Conservation (phyloP, 2,113 vertebrate genomes). For the Agapornis roseicollis region DNA sequence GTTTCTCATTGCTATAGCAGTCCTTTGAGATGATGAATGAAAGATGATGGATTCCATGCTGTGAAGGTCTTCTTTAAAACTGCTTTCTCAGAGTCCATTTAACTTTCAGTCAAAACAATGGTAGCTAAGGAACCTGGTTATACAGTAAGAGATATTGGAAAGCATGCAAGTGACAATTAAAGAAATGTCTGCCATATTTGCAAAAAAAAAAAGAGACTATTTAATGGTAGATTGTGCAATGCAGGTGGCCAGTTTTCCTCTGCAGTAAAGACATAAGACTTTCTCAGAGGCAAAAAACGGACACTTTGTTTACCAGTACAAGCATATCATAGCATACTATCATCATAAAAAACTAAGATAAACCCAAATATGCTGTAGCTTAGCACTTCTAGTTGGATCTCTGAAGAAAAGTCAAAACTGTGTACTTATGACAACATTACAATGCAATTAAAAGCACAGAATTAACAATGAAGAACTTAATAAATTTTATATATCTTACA, state of each 20-base stretch:
- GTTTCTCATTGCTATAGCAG: not conserved
- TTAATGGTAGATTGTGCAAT: fast-evolving
- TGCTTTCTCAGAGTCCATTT: not conserved
- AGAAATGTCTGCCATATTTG: not conserved
- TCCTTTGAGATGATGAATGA: not conserved
- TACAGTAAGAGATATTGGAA: not conserved
- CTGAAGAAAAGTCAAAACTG: not conserved
- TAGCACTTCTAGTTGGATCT: not conserved
- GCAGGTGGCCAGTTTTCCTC: not conserved
- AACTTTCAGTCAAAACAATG: not conserved
- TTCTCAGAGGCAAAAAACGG: not conserved
- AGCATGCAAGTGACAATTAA: not conserved
- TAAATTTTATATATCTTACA: not conserved
- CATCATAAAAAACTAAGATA: not conserved
- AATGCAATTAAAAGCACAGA: not conserved
- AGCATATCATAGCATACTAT: not conserved
- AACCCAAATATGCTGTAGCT: not conserved
- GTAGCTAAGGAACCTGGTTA: not conserved
- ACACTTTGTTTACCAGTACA: not conserved
- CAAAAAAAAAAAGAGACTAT: not conserved
- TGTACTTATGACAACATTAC: not conserved
- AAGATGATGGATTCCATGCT: not conserved
- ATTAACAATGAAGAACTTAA: not conserved
- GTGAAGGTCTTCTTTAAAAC: not conserved
- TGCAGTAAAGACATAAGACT: not conserved